These are phyloP conservation scores for Colossoma macropomum DNA, from an alignment of 2,113 vertebrate species.

Conservation along the genomic window DNA sequence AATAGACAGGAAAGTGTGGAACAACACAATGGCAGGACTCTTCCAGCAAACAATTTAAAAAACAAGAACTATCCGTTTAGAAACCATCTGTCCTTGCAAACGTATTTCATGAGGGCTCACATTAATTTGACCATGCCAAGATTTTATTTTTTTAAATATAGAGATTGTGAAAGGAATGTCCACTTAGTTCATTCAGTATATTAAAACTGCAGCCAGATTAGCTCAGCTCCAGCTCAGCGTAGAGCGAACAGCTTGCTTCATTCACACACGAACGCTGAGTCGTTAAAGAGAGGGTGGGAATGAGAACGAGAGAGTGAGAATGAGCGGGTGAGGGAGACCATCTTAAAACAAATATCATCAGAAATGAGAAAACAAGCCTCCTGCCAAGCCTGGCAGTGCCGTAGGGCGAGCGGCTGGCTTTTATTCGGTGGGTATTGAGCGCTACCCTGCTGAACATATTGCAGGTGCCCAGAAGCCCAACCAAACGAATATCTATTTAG, in stretches of 20 bases:
- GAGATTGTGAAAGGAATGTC: background rate
- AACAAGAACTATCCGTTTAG: background rate
- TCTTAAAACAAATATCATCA: slow-evolving; percentile 62
- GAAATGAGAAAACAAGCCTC: slow-evolving; percentile 59
- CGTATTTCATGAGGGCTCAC: background rate
- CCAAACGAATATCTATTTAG: slow-evolving; percentile 41
- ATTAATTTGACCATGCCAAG: background rate
- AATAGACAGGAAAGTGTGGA: background rate
- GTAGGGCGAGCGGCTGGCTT: slow-evolving; percentile 50
- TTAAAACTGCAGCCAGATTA: slow-evolving; percentile 56
- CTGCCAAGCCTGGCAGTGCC: slow-evolving; percentile 59
- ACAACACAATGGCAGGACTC: background rate
- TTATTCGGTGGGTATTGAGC: slow-evolving; percentile 45
- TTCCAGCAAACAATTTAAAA: background rate
- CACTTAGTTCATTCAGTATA: slow-evolving; percentile 32
- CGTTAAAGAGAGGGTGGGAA: slow-evolving; percentile 44
- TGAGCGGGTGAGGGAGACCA: slow-evolving; percentile 23
- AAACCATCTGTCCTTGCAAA: background rate
- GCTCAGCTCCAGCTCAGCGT: background rate
- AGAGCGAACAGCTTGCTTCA: slow-evolving; percentile 45
- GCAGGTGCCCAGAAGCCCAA: slow-evolving; percentile 40
- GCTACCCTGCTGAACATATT: slow-evolving; percentile 46
- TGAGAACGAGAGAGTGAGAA: background rate
- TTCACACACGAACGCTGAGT: slow-evolving; percentile 59
- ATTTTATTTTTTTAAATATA: background rate